phyloP scores from a whole-genome alignment of 2,113 vertebrate genomes.

The Sylvietta virens region DNA sequence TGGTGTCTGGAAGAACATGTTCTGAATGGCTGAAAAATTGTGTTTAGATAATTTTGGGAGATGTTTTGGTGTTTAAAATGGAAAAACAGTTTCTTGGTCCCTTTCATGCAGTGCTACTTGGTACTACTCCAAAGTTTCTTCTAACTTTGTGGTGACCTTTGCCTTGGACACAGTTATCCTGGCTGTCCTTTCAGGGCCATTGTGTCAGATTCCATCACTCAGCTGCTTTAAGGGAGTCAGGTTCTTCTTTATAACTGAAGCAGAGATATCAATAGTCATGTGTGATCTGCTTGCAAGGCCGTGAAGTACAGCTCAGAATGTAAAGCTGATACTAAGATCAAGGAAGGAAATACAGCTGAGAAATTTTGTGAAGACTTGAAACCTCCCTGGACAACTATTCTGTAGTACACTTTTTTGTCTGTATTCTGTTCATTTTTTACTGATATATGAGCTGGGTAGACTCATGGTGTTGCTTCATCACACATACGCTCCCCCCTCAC shows the following conservation, averaged over 20 bases:
- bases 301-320: neutral
- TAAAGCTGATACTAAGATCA: neutral
- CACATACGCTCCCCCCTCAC: fast-evolving
- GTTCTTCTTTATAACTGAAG: neutral
- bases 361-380: neutral
- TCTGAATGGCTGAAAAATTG: neutral
- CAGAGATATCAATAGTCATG: neutral
- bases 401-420: neutral
- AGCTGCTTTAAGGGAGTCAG: neutral
- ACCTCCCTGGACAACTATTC: neutral
- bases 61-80: neutral
- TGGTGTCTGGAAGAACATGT: neutral
- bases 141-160: neutral
- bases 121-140: neutral
- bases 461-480: neutral
- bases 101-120: neutral
- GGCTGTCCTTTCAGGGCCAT: neutral
- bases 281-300: neutral
- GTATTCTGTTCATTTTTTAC: neutral
- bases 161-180: neutral
- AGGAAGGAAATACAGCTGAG: neutral
- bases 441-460: neutral
- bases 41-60: neutral
- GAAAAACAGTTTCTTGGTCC: neutral
- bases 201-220: neutral